A percentile compares a stretch with the other conserved stretches of the same genome.
These are phyloP conservation scores for Apodemia mormo DNA, from an alignment of 2,888 invertebrate species.

Conservation along the genomic window DNA sequence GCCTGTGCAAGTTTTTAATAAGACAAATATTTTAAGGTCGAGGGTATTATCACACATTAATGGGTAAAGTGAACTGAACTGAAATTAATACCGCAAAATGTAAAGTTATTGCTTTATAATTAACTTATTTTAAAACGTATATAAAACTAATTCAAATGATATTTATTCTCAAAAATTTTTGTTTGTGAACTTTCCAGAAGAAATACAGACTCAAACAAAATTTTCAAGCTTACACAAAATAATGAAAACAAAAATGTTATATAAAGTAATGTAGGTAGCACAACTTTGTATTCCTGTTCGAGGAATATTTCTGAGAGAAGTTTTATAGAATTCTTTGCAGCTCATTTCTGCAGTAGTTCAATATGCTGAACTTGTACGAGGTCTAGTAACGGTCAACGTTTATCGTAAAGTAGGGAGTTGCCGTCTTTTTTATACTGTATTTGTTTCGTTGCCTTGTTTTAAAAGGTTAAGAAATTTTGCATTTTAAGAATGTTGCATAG, in stretches of 20 bases:
- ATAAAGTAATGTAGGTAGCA: constrained; percentile 4
- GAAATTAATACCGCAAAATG: too few relatives aligned
- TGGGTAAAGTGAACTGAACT: too few relatives aligned
- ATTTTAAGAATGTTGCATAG: neutral
- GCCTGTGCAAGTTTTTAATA: too few relatives aligned
- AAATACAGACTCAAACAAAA: neutral
- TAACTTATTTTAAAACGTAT: too few relatives aligned
- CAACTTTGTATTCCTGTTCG: neutral
- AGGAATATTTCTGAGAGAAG: constrained; percentile 18
- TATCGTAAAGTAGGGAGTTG: constrained; percentile 3
- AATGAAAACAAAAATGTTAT: constrained; percentile 7
- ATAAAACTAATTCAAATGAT: too few relatives aligned
- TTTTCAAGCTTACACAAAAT: constrained; percentile 1
- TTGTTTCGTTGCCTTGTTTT: neutral
- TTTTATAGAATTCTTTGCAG: constrained; percentile 23
- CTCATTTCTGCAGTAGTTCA: constrained; percentile 20
- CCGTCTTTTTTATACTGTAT: neutral
- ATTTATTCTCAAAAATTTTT: too few relatives aligned
- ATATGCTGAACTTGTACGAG: constrained; percentile 12
- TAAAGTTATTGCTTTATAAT: too few relatives aligned
- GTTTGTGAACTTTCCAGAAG: neutral
- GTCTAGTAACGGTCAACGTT: constrained; percentile 8
- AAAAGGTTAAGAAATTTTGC: neutral
- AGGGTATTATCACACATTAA: too few relatives aligned
- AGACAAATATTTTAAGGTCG: too few relatives aligned